Evolutionary conservation across 2,113 vertebrate genomes (phyloP).

Genomic region (Thamnaconus septentrionalis): DNA sequence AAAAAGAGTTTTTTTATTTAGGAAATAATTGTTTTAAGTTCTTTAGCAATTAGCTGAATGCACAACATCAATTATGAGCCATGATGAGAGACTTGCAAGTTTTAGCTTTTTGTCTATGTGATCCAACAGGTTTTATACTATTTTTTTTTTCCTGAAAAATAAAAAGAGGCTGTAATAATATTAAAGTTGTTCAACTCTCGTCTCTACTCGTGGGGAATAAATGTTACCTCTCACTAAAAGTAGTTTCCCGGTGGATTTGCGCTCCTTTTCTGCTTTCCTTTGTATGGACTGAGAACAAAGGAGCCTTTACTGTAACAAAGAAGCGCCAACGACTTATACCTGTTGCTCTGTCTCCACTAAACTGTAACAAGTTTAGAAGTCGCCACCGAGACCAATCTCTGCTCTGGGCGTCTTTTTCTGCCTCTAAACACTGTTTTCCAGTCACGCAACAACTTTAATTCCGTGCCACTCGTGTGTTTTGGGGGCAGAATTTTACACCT

Average conservation of each 20-base stretch:
- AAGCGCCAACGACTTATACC: constrained; percentile 72
- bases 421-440: not conserved
- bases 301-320: constrained; percentile 79
- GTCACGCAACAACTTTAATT: constrained; percentile 48
- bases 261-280: constrained; percentile 54
- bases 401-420: not conserved
- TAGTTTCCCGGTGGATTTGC: constrained; percentile 40
- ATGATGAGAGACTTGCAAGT: no score
- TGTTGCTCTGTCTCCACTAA: constrained; percentile 73
- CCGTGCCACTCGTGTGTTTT: constrained; percentile 22
- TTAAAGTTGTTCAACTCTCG: not conserved
- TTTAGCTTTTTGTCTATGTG: no score
- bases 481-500: constrained; percentile 65
- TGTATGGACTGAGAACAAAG: constrained; percentile 76
- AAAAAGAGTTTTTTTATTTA: constrained; percentile 35
- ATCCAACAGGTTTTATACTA: no score
- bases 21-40: no score
- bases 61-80: no score
- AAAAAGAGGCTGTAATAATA: not conserved
- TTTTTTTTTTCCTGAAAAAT: not conserved
- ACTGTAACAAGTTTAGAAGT: constrained; percentile 39
- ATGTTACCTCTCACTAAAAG: constrained; percentile 3
- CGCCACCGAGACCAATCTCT: not conserved
- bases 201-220: no score
- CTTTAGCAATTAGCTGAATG: no score